phyloP scores from a whole-genome alignment of 2,888 invertebrate species.

The Drosophila austrosaltans region DNA sequence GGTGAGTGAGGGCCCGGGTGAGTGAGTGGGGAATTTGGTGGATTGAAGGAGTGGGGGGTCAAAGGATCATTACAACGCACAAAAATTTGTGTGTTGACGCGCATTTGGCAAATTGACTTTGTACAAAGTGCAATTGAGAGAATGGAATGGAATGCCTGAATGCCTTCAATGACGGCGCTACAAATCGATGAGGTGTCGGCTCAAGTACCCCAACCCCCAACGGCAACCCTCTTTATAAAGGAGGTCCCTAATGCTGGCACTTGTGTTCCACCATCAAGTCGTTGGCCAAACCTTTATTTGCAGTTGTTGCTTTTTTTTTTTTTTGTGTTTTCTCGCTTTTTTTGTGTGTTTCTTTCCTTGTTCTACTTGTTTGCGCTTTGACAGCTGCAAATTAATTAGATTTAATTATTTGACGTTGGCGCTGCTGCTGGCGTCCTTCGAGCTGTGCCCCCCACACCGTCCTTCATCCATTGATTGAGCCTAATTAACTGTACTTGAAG shows the following conservation, averaged over 20 bases:
- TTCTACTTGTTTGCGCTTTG: conserved; percentile 47
- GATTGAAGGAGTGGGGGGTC: neutral
- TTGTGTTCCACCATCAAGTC: too few relatives aligned
- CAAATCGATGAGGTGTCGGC: conserved; percentile 70
- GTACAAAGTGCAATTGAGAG: conserved; percentile 26
- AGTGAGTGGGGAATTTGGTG: neutral
- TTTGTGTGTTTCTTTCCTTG: conserved; percentile 11
- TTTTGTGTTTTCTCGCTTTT: conserved; percentile 1
- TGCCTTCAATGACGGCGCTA: conserved; percentile 63
- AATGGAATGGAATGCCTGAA: conserved; percentile 23
- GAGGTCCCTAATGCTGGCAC: too few relatives aligned
- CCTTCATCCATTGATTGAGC: conserved; percentile 65
- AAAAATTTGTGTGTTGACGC: conserved; percentile 52
- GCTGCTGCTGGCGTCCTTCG: conserved; percentile 37
- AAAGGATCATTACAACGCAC: conserved; percentile 68
- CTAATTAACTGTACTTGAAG: conserved; percentile 77
- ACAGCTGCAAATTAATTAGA: conserved; percentile 77
- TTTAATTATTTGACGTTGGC: conserved; percentile 64
- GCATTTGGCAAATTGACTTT: conserved; percentile 73
- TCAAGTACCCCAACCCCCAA: too few relatives aligned
- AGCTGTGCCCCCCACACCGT: neutral
- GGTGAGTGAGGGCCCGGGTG: neutral
- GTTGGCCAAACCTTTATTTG: conserved; percentile 3
- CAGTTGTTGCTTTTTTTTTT: conserved; percentile 10
- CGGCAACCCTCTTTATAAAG: neutral